Evolutionary conservation across 2,113 vertebrate species (phyloP).

Genomic region (Capra hircus): DNA sequence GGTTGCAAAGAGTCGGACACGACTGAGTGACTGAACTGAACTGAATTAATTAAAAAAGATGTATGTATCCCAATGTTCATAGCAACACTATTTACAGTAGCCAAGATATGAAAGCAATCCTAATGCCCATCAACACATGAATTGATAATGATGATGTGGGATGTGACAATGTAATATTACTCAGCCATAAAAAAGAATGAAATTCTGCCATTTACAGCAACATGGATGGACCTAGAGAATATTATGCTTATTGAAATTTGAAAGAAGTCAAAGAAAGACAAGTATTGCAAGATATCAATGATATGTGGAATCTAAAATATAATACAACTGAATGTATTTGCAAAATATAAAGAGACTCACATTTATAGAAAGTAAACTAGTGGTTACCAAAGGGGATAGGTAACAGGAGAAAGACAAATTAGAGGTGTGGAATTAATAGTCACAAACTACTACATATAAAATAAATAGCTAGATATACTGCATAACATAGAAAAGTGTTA

Average conservation of each 20-base stretch:
- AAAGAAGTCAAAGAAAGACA: background rate
- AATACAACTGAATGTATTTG: background rate
- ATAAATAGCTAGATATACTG: background rate
- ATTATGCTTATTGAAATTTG: background rate
- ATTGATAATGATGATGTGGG: background rate
- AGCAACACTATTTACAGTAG: background rate
- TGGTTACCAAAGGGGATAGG: background rate
- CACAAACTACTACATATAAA: background rate
- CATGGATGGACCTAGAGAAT: background rate
- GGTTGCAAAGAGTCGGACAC: fast-evolving
- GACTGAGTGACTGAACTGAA: background rate
- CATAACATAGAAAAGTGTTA: background rate
- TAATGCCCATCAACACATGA: background rate
- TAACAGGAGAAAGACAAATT: background rate
- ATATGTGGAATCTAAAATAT: background rate
- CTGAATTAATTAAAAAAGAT: background rate
- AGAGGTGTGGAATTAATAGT: background rate
- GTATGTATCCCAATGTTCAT: background rate
- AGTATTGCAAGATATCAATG: background rate
- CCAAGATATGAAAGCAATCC: background rate
- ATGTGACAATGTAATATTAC: background rate
- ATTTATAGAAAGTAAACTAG: background rate
- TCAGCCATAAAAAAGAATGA: background rate
- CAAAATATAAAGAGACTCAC: background rate
- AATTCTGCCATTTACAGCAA: background rate